Conservation (phyloP, 2,888 invertebrate species). For the Sphaerophoria rueppellii region DNA sequence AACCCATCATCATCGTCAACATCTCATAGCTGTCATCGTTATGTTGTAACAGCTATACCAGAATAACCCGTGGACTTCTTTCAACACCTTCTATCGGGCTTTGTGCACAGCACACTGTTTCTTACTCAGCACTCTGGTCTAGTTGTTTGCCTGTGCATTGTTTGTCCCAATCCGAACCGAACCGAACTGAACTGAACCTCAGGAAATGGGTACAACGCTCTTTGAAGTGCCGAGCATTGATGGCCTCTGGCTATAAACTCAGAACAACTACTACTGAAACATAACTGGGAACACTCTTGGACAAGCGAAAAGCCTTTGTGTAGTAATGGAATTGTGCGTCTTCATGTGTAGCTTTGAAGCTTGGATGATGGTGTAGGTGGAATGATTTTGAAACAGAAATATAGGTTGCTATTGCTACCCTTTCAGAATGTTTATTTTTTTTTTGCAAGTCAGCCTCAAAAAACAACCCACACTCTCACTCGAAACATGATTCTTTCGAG, state of each 20-base stretch:
- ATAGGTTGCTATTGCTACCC: conserved; percentile 40
- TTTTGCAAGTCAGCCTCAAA: conserved; percentile 18
- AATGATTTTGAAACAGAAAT: conserved; percentile 22
- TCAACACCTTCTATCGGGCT: conserved; percentile 31
- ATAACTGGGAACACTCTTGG: conserved; percentile 7
- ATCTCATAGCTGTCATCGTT: conserved; percentile 21
- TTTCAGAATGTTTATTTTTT: conserved; percentile 22
- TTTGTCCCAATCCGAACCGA: conserved; percentile 12
- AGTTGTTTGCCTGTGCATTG: conserved; percentile 26
- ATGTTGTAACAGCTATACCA: conserved; percentile 4
- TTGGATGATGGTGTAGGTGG: background rate
- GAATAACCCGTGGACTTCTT: conserved; percentile 23
- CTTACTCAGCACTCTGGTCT: no score
- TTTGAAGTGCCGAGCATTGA: conserved; percentile 57
- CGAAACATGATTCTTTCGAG: conserved; percentile 19
- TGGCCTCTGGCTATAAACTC: conserved; percentile 48
- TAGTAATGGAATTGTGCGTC: conserved; percentile 23
- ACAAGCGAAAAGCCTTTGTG: conserved; percentile 30
- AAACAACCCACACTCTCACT: background rate
- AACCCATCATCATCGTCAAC: conserved; percentile 1
- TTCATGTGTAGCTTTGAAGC: background rate
- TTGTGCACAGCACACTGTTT: no score
- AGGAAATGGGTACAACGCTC: conserved; percentile 61
- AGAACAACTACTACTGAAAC: conserved; percentile 1
- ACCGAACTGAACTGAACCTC: background rate